Conservation (phyloP, 2,113 vertebrate species). For the Erythrocercus mccallii region DNA sequence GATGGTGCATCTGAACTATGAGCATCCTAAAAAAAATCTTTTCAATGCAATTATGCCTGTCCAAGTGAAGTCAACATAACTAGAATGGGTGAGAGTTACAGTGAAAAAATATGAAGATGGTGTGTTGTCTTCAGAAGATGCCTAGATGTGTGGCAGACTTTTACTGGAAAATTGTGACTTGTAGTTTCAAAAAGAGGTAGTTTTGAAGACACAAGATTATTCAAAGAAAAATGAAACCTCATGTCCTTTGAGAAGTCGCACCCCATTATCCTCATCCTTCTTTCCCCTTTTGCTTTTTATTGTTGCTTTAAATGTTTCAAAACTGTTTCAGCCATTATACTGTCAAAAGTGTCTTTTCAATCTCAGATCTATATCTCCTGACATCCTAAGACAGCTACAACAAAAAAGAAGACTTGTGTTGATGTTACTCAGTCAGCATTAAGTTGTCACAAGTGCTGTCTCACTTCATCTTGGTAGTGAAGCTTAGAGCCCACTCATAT, state of each 20-base stretch:
- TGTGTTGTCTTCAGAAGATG: not conserved
- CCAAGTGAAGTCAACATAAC: not conserved
- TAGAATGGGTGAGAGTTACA: not conserved
- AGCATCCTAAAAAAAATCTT: not conserved
- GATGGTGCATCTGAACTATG: not conserved
- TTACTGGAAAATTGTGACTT: conserved; percentile 7
- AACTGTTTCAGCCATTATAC: conserved; percentile 61
- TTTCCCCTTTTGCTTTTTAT: conserved; percentile 5
- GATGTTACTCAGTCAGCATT: conserved; percentile 42
- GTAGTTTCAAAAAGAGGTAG: not conserved
- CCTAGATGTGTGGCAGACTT: not conserved
- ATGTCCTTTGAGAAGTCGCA: conserved; percentile 20
- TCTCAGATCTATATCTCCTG: conserved; percentile 39
- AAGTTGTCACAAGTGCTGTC: conserved; percentile 41
- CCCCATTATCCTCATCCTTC: conserved; percentile 17
- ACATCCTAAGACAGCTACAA: conserved; percentile 45
- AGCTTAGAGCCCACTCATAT: conserved; percentile 4
- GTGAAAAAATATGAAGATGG: not conserved
- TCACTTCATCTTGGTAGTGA: not conserved
- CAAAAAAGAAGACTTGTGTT: conserved; percentile 23
- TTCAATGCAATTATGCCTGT: not conserved
- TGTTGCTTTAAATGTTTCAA: conserved; percentile 65
- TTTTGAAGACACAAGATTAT: not conserved
- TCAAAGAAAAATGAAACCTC: conserved; percentile 14
- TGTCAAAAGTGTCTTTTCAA: conserved; percentile 57